These are phyloP conservation scores for Onychomys arenicola DNA, from an alignment of 2,797 vertebrate species.

Conservation along the genomic window DNA sequence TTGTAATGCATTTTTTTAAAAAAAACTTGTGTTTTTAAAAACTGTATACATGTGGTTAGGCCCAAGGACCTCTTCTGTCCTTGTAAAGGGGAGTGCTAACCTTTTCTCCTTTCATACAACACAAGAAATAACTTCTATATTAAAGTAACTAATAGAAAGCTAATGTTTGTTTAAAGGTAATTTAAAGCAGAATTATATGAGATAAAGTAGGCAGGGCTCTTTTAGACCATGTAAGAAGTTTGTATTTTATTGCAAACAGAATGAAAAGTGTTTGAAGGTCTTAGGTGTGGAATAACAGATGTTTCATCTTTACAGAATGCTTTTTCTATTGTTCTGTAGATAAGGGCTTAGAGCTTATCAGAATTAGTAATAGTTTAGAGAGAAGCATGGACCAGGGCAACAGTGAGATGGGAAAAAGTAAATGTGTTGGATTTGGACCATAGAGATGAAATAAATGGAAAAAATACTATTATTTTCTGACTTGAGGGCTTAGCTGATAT, in stretches of 20 bases:
- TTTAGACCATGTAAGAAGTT: background rate
- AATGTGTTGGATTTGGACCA: conserved; percentile 26
- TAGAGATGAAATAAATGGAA: background rate
- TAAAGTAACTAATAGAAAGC: conserved; percentile 40
- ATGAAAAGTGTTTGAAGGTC: background rate
- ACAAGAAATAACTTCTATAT: conserved; percentile 18
- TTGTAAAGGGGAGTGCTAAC: background rate
- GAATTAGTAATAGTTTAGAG: background rate
- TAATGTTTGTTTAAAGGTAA: conserved; percentile 1
- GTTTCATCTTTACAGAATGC: background rate
- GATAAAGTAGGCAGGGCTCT: background rate
- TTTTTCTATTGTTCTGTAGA: background rate
- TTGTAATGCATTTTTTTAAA: too few species aligned
- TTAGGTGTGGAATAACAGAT: background rate
- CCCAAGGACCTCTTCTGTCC: background rate
- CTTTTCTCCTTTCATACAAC: background rate
- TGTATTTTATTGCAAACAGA: background rate
- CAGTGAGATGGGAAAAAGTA: background rate
- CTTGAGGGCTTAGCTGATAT: background rate
- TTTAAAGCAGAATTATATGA: conserved; percentile 10
- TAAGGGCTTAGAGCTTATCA: background rate
- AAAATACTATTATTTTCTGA: background rate
- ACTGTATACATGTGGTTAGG: background rate
- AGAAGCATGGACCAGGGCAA: background rate
- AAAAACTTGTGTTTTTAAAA: background rate